Evolutionary conservation across 2,113 vertebrate genomes (phyloP), one percentile per base, ranked within the genome.

Genomic region (Orthonyx spaldingii): DNA sequence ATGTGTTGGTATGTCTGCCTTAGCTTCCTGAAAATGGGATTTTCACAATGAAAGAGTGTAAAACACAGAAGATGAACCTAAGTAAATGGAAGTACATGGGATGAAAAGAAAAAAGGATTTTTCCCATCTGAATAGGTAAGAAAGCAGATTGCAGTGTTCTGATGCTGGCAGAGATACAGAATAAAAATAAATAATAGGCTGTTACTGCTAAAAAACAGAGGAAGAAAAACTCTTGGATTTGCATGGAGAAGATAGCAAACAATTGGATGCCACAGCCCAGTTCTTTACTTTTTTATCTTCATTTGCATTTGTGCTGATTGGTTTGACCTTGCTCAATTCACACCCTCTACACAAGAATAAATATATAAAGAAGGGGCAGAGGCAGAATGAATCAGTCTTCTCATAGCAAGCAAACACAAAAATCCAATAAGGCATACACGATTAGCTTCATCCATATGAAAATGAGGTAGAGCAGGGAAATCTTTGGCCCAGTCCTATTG

Each of bases 281-380:
- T 80, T 86, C 66, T 88, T 92, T 80, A 76, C 44, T 39, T 92
- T 90, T 87, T 88, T 77, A 57, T 65, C 71, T 86, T 94, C 57
- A 92, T 95, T 94, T 95, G 46, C 83, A 90, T 95, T 93, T 74
- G 26, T 66, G 55, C 37, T 90, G 90, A 93, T 93, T 92, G 68
- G n/a, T 80, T 93, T 95, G 94, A 95, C 88, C 88, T 96, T 94
- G 85, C 55, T 94, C 5, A 2, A 46, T 74, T 94, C 89, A 86
- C 28, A 69, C 33, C 17, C 55, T 89, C 78, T 68, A 20, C 14
- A 59, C 18, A 89, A 87, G 80, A 92, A 72, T 60, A 79, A 90
- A 85, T 71, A 10, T 76, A 84, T 60, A 72, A 93, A 89, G 60
- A 59, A 82, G 49, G 61, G 77, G 53, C 33, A 93, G 74, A 87